Evolutionary conservation across 2,113 vertebrate species (phyloP), one percentile per base, ranked within the genome.

Genomic region (Megaptera novaeangliae): DNA sequence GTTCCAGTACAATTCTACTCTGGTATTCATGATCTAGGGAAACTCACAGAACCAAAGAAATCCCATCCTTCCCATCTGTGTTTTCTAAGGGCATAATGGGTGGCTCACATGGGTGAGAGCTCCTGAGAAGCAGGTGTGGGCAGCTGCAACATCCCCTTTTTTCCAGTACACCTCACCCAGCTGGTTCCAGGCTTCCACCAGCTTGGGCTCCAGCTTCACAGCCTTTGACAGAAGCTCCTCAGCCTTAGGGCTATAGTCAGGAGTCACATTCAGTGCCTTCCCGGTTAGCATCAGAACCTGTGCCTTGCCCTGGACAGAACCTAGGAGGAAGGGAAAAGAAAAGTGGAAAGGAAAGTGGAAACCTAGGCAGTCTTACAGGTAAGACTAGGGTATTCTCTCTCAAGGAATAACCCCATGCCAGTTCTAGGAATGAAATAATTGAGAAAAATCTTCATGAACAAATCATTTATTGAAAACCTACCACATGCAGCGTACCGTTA

Each of bases 141-240:
- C 99, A 52, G 98, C 99, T 0, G 95, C 96, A 61, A 99, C 77
- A 87, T 99, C 99, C 64, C 99, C 99, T 97, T 99, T 99, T 97
- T 99, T 99, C 99, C 99, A 99, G 98, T 99, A 99, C 97, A 99
- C 99, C 97, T 99, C 99, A 25, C 99, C 99, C 95, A 99, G 97
- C 52, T 99, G 99, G 98, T 99, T 99, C 99, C 99, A 99, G 74
- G 98, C 99, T 88, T 99, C 99, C 10, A 99, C 99, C 92, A 99
- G 98, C 55, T 98, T 97, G 0, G 99, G 99, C 17, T 99, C 98
- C 98, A 99, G 98, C 97, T 99, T 99, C 88, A 99, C 99, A 0
- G 99, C 99, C 8, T 99, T 99, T 52, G 99, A 99, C 34, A 99
- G 99, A 84, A 98, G 98, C 88, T 99, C 99, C 91, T 99, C 99